Percentiles rank a stretch among this genome's conserved stretches.
phyloP scores from a whole-genome alignment of 2,113 vertebrate species.

The Miniopterus natalensis region DNA sequence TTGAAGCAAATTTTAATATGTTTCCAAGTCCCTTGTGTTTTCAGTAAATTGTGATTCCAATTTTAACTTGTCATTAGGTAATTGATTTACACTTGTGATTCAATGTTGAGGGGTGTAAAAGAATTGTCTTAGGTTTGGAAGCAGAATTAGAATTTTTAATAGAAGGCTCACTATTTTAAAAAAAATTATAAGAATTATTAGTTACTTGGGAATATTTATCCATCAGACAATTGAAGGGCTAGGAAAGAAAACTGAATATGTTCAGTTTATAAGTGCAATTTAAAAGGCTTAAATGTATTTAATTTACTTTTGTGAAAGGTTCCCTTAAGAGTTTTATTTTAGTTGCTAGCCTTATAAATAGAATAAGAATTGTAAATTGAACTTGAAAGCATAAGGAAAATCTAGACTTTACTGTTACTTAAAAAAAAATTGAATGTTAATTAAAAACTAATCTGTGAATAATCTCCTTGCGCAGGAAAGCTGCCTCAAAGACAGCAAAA shows the following conservation, averaged over 20 bases:
- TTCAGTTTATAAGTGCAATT: conserved; percentile 21
- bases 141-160: not conserved
- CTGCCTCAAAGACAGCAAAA: conserved; percentile 1
- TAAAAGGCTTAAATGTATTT: not conserved
- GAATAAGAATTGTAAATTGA: not conserved
- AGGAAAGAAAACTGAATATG: not conserved
- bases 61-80: conserved; percentile 16
- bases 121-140: not conserved
- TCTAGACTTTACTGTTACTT: conserved; percentile 42
- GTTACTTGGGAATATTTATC: not conserved
- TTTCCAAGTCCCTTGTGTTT: not conserved
- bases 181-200: not conserved
- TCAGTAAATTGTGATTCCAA: not conserved
- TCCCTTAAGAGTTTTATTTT: conserved; percentile 19
- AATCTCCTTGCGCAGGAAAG: conserved; percentile 3
- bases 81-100: not conserved
- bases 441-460: conserved; percentile 38
- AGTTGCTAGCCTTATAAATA: not conserved
- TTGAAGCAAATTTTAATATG: not conserved
- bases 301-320: not conserved
- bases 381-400: conserved; percentile 14
- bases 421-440: not conserved
- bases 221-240: not conserved
- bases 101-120: not conserved
- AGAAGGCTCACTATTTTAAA: not conserved